Evolutionary conservation across 1,140 invertebrate genomes (phyloP).

Genomic region (Episyrphus balteatus): DNA sequence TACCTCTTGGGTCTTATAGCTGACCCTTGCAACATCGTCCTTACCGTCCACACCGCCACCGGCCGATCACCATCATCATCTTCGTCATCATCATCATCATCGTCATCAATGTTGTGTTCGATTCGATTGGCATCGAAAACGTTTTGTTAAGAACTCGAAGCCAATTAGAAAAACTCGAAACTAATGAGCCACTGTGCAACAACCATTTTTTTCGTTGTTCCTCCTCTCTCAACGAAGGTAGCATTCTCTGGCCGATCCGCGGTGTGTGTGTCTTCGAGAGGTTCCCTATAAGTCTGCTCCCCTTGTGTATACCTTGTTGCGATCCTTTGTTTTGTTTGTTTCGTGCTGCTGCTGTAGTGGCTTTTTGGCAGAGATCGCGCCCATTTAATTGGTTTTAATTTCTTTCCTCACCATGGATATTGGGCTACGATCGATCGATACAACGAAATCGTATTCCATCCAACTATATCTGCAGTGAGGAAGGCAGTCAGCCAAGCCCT

Average conservation of each 20-base stretch:
- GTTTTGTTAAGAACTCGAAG: constrained; percentile 2
- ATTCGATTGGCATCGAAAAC: constrained; percentile 2
- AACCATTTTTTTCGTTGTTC: not conserved
- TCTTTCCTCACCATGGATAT: not conserved
- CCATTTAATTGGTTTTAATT: constrained; percentile 4
- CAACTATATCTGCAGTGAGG: not conserved
- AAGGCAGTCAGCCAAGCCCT: not conserved
- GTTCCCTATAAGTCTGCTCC: too few species aligned
- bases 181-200: constrained; percentile 3
- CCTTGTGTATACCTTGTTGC: not conserved
- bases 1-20: too few species aligned
- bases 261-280: too few species aligned
- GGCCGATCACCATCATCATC: too few species aligned
- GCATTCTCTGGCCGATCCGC: too few species aligned
- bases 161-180: constrained; percentile 2
- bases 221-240: too few species aligned
- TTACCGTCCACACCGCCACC: too few species aligned
- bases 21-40: too few species aligned
- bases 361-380: not conserved
- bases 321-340: too few species aligned
- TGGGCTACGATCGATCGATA: not conserved
- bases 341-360: not conserved
- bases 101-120: too few species aligned
- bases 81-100: too few species aligned
- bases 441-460: too few species aligned